Base-by-base conservation (phyloP, 2,797 vertebrate species). In the Mormyrops attenuatus region DNA sequence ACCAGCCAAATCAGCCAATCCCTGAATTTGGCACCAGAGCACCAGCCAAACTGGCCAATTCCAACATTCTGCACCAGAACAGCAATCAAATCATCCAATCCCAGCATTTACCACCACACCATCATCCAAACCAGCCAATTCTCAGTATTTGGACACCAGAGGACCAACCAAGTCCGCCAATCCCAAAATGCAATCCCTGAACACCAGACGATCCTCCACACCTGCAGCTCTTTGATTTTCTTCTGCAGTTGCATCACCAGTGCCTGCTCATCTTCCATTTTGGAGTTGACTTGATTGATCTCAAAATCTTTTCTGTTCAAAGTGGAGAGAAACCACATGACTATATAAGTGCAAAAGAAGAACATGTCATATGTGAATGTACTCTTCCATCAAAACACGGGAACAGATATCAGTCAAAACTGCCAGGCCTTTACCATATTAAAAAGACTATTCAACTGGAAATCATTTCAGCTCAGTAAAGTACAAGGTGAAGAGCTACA, bases 191-290 rank as follows among this genome's bases (percentile, higher is more conserved):
- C n/a, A 69, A 30, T 69, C n/a, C n/a, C 30, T 13, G 3, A 5
- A 44, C 41, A 84, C 0, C 15, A 17, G 15, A 41, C 17, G 3
- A 47, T 47, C 5, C 84, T 15, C 77, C 88, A 38, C 82, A 98
- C 98, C 97, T 97, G 97, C 4, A 98, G 93, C 91, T 99, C 98
- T 91, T 98, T 99, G 93, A 98, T 97, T 94, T 97, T 99, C 94
- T 99, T 99, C 94, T 98, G 97, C 89, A 98, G 95, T 92, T 99
- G 98, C 69, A 92, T 93, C 89, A 94, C 96, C 44, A 97, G 89
- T 44, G 96, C 94, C 92, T 97, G 97, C 88, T 98, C 97, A 22
- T 98, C 97, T 92, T 98, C 97, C 86, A 98, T 95, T 90, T 96
- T 96, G 49, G 96, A 93, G 92, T 94, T 97, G 89, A 98, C 93